These are phyloP conservation scores for Lysandra coridon DNA, from an alignment of 2,888 invertebrate genomes.

Conservation along the genomic window DNA sequence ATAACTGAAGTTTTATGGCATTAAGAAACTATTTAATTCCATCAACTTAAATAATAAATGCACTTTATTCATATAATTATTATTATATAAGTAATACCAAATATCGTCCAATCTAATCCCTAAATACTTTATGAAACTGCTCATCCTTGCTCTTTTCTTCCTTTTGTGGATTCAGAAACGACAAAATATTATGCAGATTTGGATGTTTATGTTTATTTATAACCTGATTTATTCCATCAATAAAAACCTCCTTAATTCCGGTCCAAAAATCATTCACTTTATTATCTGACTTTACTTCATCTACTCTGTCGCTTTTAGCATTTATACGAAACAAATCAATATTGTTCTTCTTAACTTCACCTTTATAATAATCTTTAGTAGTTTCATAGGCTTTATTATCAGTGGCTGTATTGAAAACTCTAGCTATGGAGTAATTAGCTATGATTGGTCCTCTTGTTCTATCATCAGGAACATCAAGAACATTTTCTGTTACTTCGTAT, in stretches of 20 bases:
- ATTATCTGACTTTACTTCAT: conserved; percentile 34
- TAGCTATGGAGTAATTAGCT: conserved; percentile 47
- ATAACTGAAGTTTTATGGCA: background rate
- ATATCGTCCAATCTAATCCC: conserved; percentile 19
- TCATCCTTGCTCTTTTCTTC: conserved; percentile 39
- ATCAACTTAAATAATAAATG: background rate
- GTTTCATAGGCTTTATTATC: conserved; percentile 36
- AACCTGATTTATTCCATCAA: conserved; percentile 49
- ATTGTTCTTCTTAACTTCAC: conserved; percentile 40
- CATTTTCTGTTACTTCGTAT: conserved; percentile 62
- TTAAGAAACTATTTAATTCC: background rate
- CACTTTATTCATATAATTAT: background rate
- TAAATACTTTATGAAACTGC: conserved; percentile 40
- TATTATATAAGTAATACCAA: background rate
- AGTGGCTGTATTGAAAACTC: conserved; percentile 49
- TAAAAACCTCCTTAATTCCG: conserved; percentile 48
- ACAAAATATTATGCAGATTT: conserved; percentile 37
- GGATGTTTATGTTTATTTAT: conserved; percentile 45
- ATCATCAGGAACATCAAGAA: conserved; percentile 58
- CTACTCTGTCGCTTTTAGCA: conserved; percentile 48
- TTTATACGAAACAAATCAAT: conserved; percentile 50
- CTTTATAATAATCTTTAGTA: conserved; percentile 38
- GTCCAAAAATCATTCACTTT: conserved; percentile 50
- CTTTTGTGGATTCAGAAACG: conserved; percentile 41
- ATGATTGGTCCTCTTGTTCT: conserved; percentile 49